Percentiles rank a stretch among this genome's conserved stretches.
These are phyloP conservation scores for Globodera rostochiensis DNA, from an alignment of 1,140 invertebrate species.

Conservation along the genomic window DNA sequence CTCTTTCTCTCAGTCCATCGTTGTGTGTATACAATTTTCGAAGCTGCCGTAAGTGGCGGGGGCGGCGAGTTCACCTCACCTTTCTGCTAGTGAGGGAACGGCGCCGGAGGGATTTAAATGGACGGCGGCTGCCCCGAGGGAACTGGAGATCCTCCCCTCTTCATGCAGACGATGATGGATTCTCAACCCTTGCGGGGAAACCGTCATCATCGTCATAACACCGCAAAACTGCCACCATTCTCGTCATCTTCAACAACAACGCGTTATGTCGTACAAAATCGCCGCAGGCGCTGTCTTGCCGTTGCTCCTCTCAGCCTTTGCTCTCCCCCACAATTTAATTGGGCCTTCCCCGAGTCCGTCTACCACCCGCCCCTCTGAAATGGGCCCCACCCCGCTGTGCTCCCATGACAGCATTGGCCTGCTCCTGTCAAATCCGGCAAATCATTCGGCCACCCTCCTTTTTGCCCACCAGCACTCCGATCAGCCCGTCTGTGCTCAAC, in stretches of 20 bases:
- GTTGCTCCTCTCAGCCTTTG: neutral
- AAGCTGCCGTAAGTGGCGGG: neutral
- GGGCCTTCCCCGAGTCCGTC: no score
- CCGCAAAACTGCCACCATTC: neutral
- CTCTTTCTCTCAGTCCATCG: neutral
- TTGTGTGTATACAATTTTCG: neutral
- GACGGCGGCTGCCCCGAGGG: neutral
- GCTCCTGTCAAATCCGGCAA: constrained; percentile 12
- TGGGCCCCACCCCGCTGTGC: constrained; percentile 1
- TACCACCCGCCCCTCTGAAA: neutral
- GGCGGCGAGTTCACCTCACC: neutral
- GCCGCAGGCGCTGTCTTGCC: neutral
- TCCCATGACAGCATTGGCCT: constrained; percentile 20
- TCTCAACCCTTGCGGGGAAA: neutral
- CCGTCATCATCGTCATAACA: neutral
- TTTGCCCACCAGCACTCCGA: constrained; percentile 15
- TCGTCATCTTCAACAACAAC: neutral
- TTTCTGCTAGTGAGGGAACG: neutral
- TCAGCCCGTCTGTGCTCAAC: constrained; percentile 14
- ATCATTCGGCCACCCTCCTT: neutral
- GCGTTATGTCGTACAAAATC: neutral
- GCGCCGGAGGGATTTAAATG: neutral
- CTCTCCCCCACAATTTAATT: neutral
- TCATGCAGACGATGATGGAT: neutral
- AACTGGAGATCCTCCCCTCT: neutral